Conservation (phyloP, 2,113 vertebrate genomes). For the Rhodinocichla rosea region DNA sequence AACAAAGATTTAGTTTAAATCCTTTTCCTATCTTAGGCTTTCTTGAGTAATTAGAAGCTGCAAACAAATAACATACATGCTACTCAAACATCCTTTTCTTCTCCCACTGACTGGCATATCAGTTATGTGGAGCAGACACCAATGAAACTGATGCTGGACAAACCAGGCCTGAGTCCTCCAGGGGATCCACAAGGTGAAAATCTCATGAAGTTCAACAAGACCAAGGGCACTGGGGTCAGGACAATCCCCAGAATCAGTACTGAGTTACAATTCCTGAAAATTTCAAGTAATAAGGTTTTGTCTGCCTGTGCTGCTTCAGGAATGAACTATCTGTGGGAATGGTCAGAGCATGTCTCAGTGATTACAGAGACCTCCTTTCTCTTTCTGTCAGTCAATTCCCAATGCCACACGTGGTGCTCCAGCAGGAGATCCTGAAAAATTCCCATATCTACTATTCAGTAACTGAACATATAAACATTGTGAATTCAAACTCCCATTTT, state of each 20-base stretch:
- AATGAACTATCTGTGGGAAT: neutral
- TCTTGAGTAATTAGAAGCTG: neutral
- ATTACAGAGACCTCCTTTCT: neutral
- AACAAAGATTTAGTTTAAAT: neutral
- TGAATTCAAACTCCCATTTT: neutral
- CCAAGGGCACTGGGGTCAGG: neutral
- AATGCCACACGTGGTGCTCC: fast-evolving
- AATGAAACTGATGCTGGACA: neutral
- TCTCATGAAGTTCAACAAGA: neutral
- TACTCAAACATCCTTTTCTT: neutral
- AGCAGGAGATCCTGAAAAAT: neutral
- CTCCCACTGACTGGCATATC: neutral
- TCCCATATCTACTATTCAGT: neutral
- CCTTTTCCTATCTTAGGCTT: neutral
- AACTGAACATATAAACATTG: neutral
- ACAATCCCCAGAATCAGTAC: neutral
- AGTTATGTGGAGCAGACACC: neutral
- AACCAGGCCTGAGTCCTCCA: neutral
- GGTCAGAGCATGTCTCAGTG: neutral
- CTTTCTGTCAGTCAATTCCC: neutral
- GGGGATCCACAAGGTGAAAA: neutral
- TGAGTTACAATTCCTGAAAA: neutral
- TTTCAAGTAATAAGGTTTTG: neutral
- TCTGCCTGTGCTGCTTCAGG: neutral
- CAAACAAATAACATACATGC: neutral